Evolutionary conservation across 2,797 vertebrate genomes (phyloP), one percentile per base, ranked within the genome.

Genomic region (Ptychadena robeensis): DNA sequence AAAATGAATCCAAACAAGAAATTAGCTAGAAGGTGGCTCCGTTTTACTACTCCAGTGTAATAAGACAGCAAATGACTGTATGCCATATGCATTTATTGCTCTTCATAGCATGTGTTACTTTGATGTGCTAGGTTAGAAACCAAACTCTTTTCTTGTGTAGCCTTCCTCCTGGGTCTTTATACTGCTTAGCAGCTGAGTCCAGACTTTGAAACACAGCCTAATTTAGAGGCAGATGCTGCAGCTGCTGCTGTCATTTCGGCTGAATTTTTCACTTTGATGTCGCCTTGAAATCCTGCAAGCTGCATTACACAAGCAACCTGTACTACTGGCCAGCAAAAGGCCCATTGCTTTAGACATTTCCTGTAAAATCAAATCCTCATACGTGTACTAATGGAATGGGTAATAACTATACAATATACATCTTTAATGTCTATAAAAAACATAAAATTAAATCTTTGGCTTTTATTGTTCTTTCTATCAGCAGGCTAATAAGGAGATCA

Each of bases 201-300:
- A 93, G 95, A 93, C 95, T 96, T 96, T 94, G 95, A 96, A 95
- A 95, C 95, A 93, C 92, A 91, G 94, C 94, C 96, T 96, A 94
- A 95, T 96, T 95, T 94, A 90, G 91, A 94, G 94, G 94, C 93
- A 91, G 94, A 95, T 96, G 94, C 94, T 96, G 95, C 97, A 98
- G 96, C 97, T 97, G 96, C 94, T 95, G 94, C 94, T 96, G 93
- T 96, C 91, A 95, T 96, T 96, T 95, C 92, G 94, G 92, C 91
- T 89, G 89, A 91, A 91, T 91, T 88, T 90, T 87, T 88, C 27
- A 86, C 94, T 97, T 97, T 98, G 96, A 97, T 95, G 95, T 97
- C 92, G 93, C 91, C 91, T 94, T 92, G 91, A 91, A 93, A 92
- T 90, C 92, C 91, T 89, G 79, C 92, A 92, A 82, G 86, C 91